phyloP scores from a whole-genome alignment of 2,113 vertebrate species.

The Ophiodon elongatus region DNA sequence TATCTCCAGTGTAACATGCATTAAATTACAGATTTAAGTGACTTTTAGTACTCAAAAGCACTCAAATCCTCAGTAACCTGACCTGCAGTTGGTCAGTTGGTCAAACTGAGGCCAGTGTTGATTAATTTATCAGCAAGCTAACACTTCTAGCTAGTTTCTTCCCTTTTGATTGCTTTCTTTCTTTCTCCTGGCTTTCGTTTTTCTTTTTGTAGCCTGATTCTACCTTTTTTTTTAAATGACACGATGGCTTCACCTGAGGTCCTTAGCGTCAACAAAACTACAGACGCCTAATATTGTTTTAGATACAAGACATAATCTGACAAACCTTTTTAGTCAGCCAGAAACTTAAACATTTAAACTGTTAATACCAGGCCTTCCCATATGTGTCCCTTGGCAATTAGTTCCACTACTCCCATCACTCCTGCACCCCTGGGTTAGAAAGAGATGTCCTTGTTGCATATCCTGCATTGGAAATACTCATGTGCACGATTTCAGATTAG shows the following conservation, averaged over 20 bases:
- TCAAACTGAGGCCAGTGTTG: not conserved
- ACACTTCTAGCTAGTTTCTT: not conserved
- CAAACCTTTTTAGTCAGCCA: not conserved
- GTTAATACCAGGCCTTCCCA: not conserved
- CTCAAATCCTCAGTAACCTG: not conserved
- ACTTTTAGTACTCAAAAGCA: not conserved
- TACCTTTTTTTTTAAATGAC: not conserved
- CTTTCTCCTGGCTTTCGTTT: not conserved
- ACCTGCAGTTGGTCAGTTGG: not conserved
- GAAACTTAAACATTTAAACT: not conserved
- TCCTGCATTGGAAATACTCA: conserved; percentile 16
- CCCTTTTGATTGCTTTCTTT: not conserved
- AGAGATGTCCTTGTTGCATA: conserved; percentile 35
- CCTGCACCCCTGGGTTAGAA: not conserved
- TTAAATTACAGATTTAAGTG: not conserved
- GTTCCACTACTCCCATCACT: not conserved
- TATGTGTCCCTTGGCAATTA: not conserved
- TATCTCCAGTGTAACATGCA: not conserved
- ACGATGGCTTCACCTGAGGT: not conserved
- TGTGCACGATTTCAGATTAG: conserved; percentile 9
- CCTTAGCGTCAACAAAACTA: not conserved
- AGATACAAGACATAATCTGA: not conserved
- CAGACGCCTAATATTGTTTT: not conserved
- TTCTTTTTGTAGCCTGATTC: not conserved
- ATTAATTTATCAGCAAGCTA: conserved; percentile 14